These are phyloP conservation scores for Pseudochirops cupreus DNA, from an alignment of 2,797 vertebrate species.

Conservation along the genomic window DNA sequence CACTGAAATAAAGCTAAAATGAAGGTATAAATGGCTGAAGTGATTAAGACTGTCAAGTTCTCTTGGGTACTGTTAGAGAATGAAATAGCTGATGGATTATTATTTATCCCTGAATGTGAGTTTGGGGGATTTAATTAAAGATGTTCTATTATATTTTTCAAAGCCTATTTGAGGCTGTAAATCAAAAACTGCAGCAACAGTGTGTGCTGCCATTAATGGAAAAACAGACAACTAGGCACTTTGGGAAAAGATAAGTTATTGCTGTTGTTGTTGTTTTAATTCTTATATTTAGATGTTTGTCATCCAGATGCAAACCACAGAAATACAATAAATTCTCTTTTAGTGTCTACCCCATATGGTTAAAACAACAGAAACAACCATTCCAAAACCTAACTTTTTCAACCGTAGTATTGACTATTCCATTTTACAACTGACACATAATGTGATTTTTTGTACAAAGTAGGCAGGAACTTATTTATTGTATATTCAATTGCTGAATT, in stretches of 20 bases:
- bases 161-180: conserved; percentile 81
- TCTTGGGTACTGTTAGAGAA: conserved; percentile 79
- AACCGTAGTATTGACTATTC: neutral
- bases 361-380: neutral
- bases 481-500: neutral
- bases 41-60: conserved; percentile 86
- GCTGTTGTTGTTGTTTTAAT: conserved; percentile 55
- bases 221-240: conserved; percentile 64
- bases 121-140: conserved; percentile 86
- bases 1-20: conserved; percentile 84
- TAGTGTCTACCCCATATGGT: neutral
- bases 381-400: neutral
- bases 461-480: neutral
- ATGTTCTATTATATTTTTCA: conserved; percentile 81
- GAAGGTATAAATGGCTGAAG: conserved; percentile 84
- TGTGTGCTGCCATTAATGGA: conserved; percentile 68
- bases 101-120: conserved; percentile 84
- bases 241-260: conserved; percentile 43
- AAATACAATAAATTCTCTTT: neutral
- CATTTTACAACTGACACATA: neutral
- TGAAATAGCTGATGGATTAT: conserved; percentile 84
- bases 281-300: conserved; percentile 53
- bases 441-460: neutral
- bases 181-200: conserved; percentile 80
- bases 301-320: conserved; percentile 46